phyloP scores from a whole-genome alignment of 2,113 vertebrate species.

The Zingel zingel region DNA sequence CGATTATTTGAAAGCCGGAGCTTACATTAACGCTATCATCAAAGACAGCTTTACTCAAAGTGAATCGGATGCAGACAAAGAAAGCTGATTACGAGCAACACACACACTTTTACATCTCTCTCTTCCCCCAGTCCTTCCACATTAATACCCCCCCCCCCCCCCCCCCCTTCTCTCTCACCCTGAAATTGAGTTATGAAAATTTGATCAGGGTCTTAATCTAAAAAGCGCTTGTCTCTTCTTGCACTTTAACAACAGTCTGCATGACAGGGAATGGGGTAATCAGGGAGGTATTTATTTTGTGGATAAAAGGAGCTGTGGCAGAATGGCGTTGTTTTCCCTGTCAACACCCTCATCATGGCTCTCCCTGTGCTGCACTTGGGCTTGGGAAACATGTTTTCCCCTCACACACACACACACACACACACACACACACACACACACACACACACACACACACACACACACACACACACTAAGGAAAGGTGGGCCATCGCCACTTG shows the following conservation, averaged over 20 bases:
- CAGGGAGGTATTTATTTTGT: constrained; percentile 53
- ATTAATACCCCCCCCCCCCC: too few species aligned
- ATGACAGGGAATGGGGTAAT: constrained; percentile 44
- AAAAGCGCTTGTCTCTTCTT: constrained; percentile 43
- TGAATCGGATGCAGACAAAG: constrained; percentile 54
- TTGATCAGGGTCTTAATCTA: constrained; percentile 74
- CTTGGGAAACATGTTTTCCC: not conserved
- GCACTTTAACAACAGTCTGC: constrained; percentile 51
- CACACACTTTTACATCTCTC: constrained; percentile 23
- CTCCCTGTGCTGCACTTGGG: not conserved
- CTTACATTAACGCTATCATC: not conserved
- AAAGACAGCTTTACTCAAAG: constrained; percentile 23
- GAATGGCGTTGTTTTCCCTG: constrained; percentile 50
- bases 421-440: too few species aligned
- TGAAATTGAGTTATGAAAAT: constrained; percentile 78
- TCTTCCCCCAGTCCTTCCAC: not conserved
- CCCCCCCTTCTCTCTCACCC: not conserved
- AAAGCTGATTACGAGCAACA: constrained; percentile 46
- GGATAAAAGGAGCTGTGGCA: constrained; percentile 50
- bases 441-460: too few species aligned
- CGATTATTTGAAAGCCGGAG: not conserved
- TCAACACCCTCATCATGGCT: constrained; percentile 42
- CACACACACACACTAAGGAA: not conserved
- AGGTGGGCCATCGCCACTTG: not conserved
- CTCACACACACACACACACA: not conserved